Evolutionary conservation across 2,797 vertebrate genomes (phyloP).

Genomic region (Anableps anableps): DNA sequence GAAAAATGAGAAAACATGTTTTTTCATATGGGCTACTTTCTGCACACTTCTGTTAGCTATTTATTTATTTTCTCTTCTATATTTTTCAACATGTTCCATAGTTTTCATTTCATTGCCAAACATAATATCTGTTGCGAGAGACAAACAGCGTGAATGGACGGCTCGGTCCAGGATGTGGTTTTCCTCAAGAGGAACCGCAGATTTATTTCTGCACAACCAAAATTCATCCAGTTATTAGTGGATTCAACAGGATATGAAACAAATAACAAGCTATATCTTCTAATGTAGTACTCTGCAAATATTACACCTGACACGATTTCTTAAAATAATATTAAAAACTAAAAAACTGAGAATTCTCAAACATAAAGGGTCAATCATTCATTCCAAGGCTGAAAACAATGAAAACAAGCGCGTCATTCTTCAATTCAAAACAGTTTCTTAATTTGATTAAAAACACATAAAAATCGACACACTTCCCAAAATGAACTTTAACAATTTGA

Average conservation of each 20-base stretch:
- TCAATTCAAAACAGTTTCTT: not conserved
- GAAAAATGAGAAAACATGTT: not conserved
- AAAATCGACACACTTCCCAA: not conserved
- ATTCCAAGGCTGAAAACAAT: not conserved
- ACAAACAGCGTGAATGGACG: not conserved
- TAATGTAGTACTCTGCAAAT: not conserved
- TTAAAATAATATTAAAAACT: not conserved
- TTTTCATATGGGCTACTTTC: not conserved
- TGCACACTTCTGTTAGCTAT: not conserved
- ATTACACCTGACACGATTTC: not conserved
- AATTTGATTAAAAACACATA: not conserved
- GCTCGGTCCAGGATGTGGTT: not conserved
- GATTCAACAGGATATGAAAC: not conserved
- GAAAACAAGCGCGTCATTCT: not conserved
- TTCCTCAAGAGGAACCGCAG: not conserved
- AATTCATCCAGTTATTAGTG: not conserved
- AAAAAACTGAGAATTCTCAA: not conserved
- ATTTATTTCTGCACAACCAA: not conserved
- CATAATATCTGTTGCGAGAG: not conserved
- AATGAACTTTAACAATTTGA: not conserved
- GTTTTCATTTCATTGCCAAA: not conserved
- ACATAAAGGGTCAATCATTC: not conserved
- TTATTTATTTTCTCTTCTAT: not conserved
- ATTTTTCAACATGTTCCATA: not conserved
- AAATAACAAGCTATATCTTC: not conserved